These are phyloP conservation scores for Xiphydria camelus DNA, from an alignment of 2,888 invertebrate genomes.

Conservation along the genomic window DNA sequence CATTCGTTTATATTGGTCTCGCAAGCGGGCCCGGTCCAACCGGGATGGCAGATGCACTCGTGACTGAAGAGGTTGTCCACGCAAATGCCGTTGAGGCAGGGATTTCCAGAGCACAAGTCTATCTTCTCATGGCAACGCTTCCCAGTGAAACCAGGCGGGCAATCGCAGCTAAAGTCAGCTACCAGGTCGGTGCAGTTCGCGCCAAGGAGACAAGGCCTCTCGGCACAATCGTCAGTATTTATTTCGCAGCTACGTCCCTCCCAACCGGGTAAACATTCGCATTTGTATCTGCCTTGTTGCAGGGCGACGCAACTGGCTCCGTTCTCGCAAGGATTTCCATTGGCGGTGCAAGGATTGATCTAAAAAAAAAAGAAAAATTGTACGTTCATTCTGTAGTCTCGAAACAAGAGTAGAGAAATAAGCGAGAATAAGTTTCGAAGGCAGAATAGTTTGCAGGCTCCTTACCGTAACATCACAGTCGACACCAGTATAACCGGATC, in stretches of 20 bases:
- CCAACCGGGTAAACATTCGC: constrained; percentile 96
- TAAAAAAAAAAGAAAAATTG: constrained; percentile 55
- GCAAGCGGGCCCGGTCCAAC: constrained; percentile 86
- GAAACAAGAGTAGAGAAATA: constrained; percentile 1
- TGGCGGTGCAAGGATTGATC: constrained; percentile 88
- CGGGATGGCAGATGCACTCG: constrained; percentile 88
- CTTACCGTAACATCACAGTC: constrained; percentile 87
- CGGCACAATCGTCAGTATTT: constrained; percentile 93
- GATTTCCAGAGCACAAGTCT: constrained; percentile 85
- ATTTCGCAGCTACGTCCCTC: constrained; percentile 92
- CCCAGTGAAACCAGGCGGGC: constrained; percentile 93
- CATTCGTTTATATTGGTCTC: constrained; percentile 94
- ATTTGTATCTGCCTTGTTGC: constrained; percentile 90
- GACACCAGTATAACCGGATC: constrained; percentile 91
- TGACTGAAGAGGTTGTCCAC: constrained; percentile 85
- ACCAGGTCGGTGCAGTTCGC: constrained; percentile 93
- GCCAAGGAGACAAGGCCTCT: constrained; percentile 86
- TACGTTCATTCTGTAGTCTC: no score
- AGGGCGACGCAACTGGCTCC: constrained; percentile 87
- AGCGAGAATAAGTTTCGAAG: constrained; percentile 5
- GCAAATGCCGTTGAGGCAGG: constrained; percentile 93
- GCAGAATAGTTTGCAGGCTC: constrained; percentile 14
- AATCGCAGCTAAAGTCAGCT: constrained; percentile 90
- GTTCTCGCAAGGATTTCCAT: constrained; percentile 89
- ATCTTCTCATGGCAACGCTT: constrained; percentile 95